Evolutionary conservation across 1,140 invertebrate species (phyloP), one percentile per base, ranked within the genome.

Genomic region (Spodoptera litura): DNA sequence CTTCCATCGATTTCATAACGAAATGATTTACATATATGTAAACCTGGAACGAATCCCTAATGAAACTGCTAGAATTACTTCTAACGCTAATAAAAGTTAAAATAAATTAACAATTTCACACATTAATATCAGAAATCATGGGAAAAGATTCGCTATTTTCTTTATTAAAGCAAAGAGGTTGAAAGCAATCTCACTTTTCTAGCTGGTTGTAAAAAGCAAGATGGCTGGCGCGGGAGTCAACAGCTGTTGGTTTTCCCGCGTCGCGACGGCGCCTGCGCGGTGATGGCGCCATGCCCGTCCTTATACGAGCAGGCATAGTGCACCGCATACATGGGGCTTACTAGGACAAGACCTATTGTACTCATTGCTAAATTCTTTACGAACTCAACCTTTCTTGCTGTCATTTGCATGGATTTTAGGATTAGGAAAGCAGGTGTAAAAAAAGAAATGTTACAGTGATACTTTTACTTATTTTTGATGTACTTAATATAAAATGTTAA

Each of bases 181-280:
- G 9, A 77, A 76, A 64, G 61, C 51, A 58, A 31, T 58, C 53
- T 78, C 64, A 78, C 53, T 78, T 78, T 78, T 70, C 76, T 78
- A 61, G 25, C 11, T 49, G 68, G 12, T 35, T 8, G 76, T 61
- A 76, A 62, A 77, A 77, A 66, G n/a, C 20, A 64, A 38, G 61
- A 53, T 64, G 61, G 72, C 44, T 61, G 73, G 25, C 76, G 64
- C 53, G 62, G 44, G 38, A 70, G 13, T 13, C 11, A 62, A 52
- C 78, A 79, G 78, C 52, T 75, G 78, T 79, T 75, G 31, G 53
- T 53, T 72, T 72, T 77, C 74, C 74, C 78, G 72, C 71, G 78
- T 74, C 78, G 72, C 78, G 78, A 59, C 78, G 71, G 78, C 78
- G 78, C 71, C 78, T 58, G 72, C 72, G 71, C 78, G 55, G 20